Evolutionary conservation across 2,113 vertebrate species (phyloP).

Genomic region (Tetrao urogallus): DNA sequence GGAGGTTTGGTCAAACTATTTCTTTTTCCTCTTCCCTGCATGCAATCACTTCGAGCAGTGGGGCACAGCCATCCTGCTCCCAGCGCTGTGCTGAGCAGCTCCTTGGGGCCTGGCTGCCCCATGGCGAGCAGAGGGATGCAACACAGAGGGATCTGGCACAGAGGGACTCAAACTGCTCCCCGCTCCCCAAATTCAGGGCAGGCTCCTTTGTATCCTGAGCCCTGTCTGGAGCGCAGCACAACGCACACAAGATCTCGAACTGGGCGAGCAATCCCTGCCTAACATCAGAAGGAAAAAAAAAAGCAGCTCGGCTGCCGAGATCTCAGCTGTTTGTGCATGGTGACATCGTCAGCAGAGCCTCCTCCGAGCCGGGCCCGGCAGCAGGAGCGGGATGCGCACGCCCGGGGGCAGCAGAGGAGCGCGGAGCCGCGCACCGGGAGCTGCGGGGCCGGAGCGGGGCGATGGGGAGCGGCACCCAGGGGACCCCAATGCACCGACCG

Average conservation of each 20-base stretch:
- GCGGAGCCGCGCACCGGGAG: background rate
- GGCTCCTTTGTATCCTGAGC: background rate
- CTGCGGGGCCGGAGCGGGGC: background rate
- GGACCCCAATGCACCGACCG: background rate
- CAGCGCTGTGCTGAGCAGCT: too few species aligned
- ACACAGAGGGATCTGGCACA: background rate
- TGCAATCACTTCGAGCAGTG: background rate
- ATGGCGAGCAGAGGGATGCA: background rate
- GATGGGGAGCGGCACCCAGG: background rate
- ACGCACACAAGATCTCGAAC: background rate
- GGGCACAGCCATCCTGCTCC: too few species aligned
- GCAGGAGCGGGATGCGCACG: background rate
- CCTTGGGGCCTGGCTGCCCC: background rate
- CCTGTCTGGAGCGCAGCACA: background rate
- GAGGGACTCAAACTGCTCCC: background rate
- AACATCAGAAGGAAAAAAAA: background rate
- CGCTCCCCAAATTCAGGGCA: background rate
- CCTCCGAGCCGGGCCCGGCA: background rate
- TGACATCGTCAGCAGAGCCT: background rate
- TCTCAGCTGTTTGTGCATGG: background rate
- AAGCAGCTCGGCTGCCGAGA: background rate
- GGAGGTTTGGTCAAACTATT: background rate
- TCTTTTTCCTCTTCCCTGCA: background rate
- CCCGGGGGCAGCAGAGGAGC: background rate
- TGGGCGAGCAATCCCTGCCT: background rate